Percentiles rank a stretch among this genome's conserved stretches.
Evolutionary conservation across 1,140 invertebrate genomes (phyloP).

Genomic region (Ganaspis sp.): DNA sequence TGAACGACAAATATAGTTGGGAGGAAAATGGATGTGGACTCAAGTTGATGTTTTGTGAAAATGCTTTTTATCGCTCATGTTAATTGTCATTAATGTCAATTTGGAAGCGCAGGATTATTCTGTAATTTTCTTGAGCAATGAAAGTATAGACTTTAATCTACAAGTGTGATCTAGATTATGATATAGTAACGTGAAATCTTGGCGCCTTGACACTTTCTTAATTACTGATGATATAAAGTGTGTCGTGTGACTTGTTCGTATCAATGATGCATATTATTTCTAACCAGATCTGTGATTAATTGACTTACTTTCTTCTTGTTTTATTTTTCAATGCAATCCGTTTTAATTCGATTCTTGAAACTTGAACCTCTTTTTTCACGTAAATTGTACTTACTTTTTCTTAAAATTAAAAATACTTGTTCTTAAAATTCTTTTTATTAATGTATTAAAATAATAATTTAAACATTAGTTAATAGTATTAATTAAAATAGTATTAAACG

Average conservation of each 20-base stretch:
- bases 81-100: not conserved
- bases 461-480: no score
- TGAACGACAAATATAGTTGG: not conserved
- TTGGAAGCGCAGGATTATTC: not conserved
- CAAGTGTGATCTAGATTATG: conserved; percentile 8
- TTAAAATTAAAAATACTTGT: no score
- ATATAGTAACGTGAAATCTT: not conserved
- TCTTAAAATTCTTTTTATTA: no score
- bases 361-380: no score
- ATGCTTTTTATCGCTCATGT: not conserved
- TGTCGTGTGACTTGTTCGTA: conserved; percentile 18
- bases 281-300: not conserved
- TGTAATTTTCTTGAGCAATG: conserved; percentile 13
- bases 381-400: no score
- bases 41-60: not conserved
- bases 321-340: no score
- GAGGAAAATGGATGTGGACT: not conserved
- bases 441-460: no score
- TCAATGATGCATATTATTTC: not conserved
- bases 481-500: no score
- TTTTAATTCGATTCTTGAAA: no score
- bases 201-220: conserved; percentile 18
- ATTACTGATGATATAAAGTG: conserved; percentile 1
- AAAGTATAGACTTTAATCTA: not conserved
- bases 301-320: no score